Evolutionary conservation across 1,140 invertebrate species (phyloP).

Genomic region (Panagrolaimus sp.): DNA sequence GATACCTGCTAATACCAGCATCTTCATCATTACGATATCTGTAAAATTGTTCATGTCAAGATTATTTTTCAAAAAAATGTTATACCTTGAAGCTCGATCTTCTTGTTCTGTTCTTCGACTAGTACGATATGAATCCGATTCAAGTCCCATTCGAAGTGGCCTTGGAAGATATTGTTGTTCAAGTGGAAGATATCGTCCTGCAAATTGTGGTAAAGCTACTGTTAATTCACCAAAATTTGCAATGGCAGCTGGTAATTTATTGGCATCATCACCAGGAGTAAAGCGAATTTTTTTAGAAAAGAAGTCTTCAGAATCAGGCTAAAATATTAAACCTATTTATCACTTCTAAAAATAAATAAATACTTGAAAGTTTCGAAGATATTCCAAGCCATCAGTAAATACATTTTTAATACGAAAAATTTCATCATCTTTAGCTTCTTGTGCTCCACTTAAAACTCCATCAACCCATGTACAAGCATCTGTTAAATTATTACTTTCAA

Average conservation of each 20-base stretch:
- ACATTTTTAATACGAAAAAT: constrained; percentile 45
- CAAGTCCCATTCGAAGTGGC: constrained; percentile 49
- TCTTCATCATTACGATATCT: constrained; percentile 14
- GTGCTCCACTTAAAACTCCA: constrained; percentile 33
- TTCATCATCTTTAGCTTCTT: constrained; percentile 46
- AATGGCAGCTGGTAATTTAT: constrained; percentile 53
- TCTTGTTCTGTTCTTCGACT: constrained; percentile 17
- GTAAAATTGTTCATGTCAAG: background rate
- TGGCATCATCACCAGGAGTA: constrained; percentile 55
- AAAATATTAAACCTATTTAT: constrained; percentile 11
- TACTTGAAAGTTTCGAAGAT: constrained; percentile 54
- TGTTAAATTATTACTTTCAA: constrained; percentile 38
- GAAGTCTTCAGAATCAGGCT: constrained; percentile 55
- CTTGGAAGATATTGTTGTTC: constrained; percentile 47
- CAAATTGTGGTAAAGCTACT: constrained; percentile 54
- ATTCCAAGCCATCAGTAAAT: constrained; percentile 55
- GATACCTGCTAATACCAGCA: constrained; percentile 3
- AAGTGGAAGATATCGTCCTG: constrained; percentile 48
- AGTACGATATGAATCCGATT: constrained; percentile 44
- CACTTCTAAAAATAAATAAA: background rate
- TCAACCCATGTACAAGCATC: constrained; percentile 51
- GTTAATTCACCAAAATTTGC: constrained; percentile 54
- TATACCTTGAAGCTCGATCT: constrained; percentile 4
- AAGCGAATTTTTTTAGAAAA: constrained; percentile 55
- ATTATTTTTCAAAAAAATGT: background rate